Evolutionary conservation across 2,797 vertebrate species (phyloP).

Genomic region (Sebastes reedi): DNA sequence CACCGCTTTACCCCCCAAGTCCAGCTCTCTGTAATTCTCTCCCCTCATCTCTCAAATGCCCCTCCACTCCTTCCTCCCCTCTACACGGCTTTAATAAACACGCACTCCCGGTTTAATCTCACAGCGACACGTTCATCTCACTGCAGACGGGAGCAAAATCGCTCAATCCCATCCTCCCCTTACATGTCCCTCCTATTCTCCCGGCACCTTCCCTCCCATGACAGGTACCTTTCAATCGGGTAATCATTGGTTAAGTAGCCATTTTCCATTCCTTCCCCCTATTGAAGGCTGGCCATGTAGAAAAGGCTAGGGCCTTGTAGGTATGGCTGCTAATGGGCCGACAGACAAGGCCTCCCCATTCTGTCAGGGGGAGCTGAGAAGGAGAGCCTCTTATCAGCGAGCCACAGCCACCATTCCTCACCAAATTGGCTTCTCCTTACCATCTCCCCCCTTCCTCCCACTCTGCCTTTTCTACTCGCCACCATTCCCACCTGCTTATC

Average conservation of each 20-base stretch:
- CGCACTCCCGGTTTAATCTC: slow-evolving; percentile 81
- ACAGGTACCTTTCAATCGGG: slow-evolving; percentile 92
- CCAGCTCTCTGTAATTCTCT: slow-evolving; percentile 20
- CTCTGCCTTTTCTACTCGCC: slow-evolving; percentile 24
- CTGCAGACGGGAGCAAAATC: slow-evolving; percentile 86
- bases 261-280: slow-evolving; percentile 83
- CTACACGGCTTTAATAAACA: slow-evolving; percentile 65
- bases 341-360: slow-evolving; percentile 86
- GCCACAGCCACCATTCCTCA: slow-evolving; percentile 80
- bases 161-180: slow-evolving; percentile 82
- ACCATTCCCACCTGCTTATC: slow-evolving; percentile 52
- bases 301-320: slow-evolving; percentile 85
- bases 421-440: slow-evolving; percentile 71
- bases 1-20: not conserved
- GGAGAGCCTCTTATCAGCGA: slow-evolving; percentile 86
- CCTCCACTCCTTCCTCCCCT: not conserved
- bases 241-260: slow-evolving; percentile 88
- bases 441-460: slow-evolving; percentile 38
- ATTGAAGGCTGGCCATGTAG: slow-evolving; percentile 65
- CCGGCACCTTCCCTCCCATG: slow-evolving; percentile 84
- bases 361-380: slow-evolving; percentile 70
- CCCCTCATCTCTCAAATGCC: slow-evolving; percentile 15
- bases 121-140: slow-evolving; percentile 84
- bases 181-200: slow-evolving; percentile 70
- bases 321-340: slow-evolving; percentile 88